Percentiles rank a stretch among this genome's conserved stretches.
These are phyloP conservation scores for Chionoecetes opilio DNA, from an alignment of 1,140 invertebrate species.

Conservation along the genomic window DNA sequence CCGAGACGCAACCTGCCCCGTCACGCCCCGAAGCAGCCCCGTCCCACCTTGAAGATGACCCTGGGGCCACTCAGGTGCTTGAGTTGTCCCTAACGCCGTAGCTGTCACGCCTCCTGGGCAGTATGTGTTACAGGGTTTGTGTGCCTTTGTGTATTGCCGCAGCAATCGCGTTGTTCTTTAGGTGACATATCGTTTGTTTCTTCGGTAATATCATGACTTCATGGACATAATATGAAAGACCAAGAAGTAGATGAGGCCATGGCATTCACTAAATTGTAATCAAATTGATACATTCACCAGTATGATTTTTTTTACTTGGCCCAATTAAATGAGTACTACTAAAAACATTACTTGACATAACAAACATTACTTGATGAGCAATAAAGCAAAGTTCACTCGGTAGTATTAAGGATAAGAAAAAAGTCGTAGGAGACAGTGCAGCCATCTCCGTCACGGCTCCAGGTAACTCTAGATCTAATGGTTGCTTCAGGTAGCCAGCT, in stretches of 20 bases:
- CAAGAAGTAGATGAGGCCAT: too few relatives aligned
- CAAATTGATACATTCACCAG: too few relatives aligned
- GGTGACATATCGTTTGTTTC: too few relatives aligned
- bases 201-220: too few relatives aligned
- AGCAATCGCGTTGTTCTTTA: neutral
- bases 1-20: neutral
- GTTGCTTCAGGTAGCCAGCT: neutral
- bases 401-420: too few relatives aligned
- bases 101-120: conserved; percentile 1
- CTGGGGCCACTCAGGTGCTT: neutral
- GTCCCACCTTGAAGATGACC: neutral
- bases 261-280: too few relatives aligned
- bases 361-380: too few relatives aligned
- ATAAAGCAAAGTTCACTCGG: too few relatives aligned
- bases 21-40: conserved; percentile 31
- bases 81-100: neutral
- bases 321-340: too few relatives aligned
- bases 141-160: neutral
- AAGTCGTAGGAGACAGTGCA: neutral
- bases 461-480: neutral
- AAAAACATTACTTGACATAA: too few relatives aligned
- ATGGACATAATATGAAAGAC: too few relatives aligned
- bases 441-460: neutral
- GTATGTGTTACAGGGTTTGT: neutral
- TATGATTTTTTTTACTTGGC: too few relatives aligned